These are phyloP conservation scores for Scaptomyza flava DNA, from an alignment of 2,888 invertebrate genomes.

Conservation along the genomic window DNA sequence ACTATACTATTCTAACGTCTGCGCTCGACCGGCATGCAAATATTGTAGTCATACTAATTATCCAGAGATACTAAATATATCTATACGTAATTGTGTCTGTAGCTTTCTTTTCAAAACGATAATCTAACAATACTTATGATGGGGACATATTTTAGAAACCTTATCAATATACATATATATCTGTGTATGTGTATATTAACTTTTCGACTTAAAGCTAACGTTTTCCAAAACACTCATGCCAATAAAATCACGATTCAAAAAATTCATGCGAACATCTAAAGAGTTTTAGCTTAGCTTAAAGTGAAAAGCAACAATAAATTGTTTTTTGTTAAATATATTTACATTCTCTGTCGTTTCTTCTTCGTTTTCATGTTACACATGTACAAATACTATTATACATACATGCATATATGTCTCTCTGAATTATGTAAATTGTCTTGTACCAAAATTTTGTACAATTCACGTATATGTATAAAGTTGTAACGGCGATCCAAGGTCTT, in stretches of 20 bases:
- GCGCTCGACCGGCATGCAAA: constrained; percentile 54
- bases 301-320: constrained; percentile 18
- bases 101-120: constrained; percentile 24
- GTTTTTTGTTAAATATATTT: constrained; percentile 28
- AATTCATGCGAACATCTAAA: constrained; percentile 29
- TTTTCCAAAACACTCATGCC: constrained; percentile 38
- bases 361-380: constrained; percentile 53
- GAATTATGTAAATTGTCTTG: constrained; percentile 13
- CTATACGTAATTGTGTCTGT: constrained; percentile 39
- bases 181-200: constrained; percentile 18
- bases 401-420: constrained; percentile 20
- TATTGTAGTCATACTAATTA: constrained; percentile 46
- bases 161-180: constrained; percentile 28
- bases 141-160: constrained; percentile 78
- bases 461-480: constrained; percentile 72
- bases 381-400: constrained; percentile 25
- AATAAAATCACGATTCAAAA: constrained; percentile 36
- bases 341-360: constrained; percentile 58
- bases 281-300: constrained; percentile 11
- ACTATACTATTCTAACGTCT: constrained; percentile 30
- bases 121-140: constrained; percentile 52
- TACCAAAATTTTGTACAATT: constrained; percentile 3
- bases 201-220: constrained; percentile 31
- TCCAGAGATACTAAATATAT: constrained; percentile 19
- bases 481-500: constrained; percentile 85